phyloP scores from a whole-genome alignment of 2,888 invertebrate species.

The Neoascia interrupta region DNA sequence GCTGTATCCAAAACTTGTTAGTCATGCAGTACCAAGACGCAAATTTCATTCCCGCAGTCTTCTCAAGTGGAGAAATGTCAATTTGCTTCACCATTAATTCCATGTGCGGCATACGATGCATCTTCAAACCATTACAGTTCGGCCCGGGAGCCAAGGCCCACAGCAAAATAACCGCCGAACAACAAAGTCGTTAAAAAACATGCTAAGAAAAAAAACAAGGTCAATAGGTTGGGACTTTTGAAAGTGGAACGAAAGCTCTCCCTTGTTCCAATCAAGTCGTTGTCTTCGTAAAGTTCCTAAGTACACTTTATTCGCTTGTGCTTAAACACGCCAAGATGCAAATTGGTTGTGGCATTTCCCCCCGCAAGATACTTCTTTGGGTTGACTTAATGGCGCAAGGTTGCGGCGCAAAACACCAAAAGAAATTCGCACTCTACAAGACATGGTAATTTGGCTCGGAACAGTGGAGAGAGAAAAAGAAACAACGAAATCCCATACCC shows the following conservation, averaged over 20 bases:
- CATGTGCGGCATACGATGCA: constrained; percentile 10
- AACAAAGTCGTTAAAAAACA: background rate
- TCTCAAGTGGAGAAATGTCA: constrained; percentile 52
- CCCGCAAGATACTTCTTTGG: constrained; percentile 15
- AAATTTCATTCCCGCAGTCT: constrained; percentile 22
- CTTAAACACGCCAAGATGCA: constrained; percentile 44
- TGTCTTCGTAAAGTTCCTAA: no score
- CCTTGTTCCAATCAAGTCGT: constrained; percentile 8
- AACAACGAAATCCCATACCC: constrained; percentile 15
- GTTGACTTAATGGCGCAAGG: constrained; percentile 53
- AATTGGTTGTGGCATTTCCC: constrained; percentile 17
- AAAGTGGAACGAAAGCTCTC: constrained; percentile 51
- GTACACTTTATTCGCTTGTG: no score
- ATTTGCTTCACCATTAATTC: constrained; percentile 35
- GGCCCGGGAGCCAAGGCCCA: no score
- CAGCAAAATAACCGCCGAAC: constrained; percentile 9
- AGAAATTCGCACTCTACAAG: constrained; percentile 39
- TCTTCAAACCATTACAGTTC: constrained; percentile 10
- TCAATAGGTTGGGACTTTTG: constrained; percentile 56
- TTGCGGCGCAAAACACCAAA: constrained; percentile 46
- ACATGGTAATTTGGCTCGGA: no score
- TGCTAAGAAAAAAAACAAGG: constrained; percentile 34
- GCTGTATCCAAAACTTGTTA: constrained; percentile 43
- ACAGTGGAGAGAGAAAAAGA: constrained; percentile 7
- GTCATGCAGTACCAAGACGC: constrained; percentile 21